Conservation (phyloP, 2,797 vertebrate species). For the Myotis planiceps region DNA sequence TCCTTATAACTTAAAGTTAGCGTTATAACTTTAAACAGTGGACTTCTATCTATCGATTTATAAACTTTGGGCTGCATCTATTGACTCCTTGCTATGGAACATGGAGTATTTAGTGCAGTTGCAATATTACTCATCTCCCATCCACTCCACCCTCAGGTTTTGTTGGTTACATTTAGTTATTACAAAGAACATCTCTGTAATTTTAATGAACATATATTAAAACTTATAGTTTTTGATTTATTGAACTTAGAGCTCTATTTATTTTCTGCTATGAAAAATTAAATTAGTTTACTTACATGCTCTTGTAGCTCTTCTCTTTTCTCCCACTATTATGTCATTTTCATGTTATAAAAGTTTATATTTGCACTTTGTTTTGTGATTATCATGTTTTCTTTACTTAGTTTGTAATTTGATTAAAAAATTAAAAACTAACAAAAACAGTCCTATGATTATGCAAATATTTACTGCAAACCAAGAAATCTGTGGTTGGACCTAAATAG, state of each 20-base stretch:
- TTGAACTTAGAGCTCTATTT: slow-evolving; percentile 28
- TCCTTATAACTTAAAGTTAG: neutral
- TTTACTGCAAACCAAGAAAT: neutral
- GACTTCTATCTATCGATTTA: neutral
- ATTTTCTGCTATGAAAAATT: slow-evolving; percentile 29
- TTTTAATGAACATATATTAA: slow-evolving; percentile 12
- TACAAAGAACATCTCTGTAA: neutral
- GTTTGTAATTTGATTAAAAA: slow-evolving; percentile 35
- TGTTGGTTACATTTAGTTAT: neutral
- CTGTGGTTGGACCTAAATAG: neutral
- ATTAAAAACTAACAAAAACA: neutral
- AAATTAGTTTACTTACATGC: neutral
- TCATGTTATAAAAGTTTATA: slow-evolving; percentile 14
- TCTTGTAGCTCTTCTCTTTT: neutral
- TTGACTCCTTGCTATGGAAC: neutral
- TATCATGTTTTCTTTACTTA: slow-evolving; percentile 38
- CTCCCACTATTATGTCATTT: slow-evolving; percentile 18
- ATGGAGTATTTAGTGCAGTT: neutral
- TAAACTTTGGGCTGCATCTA: neutral
- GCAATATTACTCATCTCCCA: neutral
- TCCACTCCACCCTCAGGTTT: neutral
- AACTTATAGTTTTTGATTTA: neutral
- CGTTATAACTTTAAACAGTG: neutral
- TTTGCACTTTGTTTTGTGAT: slow-evolving; percentile 39
- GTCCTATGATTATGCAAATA: slow-evolving; percentile 8